A percentile compares a stretch with the other conserved stretches of the same genome.
Evolutionary conservation across 2,797 vertebrate genomes (phyloP).

Genomic region (Xyrichtys novacula): DNA sequence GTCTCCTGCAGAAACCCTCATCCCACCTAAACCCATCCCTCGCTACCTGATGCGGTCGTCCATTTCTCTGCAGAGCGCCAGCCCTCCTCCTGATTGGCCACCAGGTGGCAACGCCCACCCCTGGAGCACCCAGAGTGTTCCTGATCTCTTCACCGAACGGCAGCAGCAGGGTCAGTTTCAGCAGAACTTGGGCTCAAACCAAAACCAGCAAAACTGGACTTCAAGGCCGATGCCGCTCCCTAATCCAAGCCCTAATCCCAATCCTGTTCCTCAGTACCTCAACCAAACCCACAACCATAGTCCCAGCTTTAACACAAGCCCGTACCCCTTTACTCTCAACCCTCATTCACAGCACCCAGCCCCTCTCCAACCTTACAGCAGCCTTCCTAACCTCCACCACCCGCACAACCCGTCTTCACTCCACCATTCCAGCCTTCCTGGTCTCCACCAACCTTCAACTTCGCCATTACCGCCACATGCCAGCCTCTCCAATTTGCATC

Average conservation of each 20-base stretch:
- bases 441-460: constrained; percentile 35
- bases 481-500: constrained; percentile 49
- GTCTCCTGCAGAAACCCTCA: constrained; percentile 16
- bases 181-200: constrained; percentile 27
- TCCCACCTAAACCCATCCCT: constrained; percentile 71
- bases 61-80: constrained; percentile 86
- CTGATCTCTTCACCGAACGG: constrained; percentile 80
- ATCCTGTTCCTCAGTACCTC: constrained; percentile 26
- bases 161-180: constrained; percentile 22
- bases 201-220: constrained; percentile 45
- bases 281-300: constrained; percentile 34
- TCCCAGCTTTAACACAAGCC: constrained; percentile 26
- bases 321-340: constrained; percentile 11
- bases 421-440: constrained; percentile 55
- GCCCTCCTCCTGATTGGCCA: constrained; percentile 83
- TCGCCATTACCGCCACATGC: constrained; percentile 18
- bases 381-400: constrained; percentile 56
- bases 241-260: constrained; percentile 9
- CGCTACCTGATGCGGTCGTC: constrained; percentile 82
- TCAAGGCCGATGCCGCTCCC: constrained; percentile 23
- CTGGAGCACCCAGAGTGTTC: constrained; percentile 91
- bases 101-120: constrained; percentile 78
- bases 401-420: constrained; percentile 21
- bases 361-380: constrained; percentile 43
- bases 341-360: constrained; percentile 12